These are phyloP conservation scores for Gobio gobio DNA, from an alignment of 2,113 vertebrate species.

Conservation along the genomic window DNA sequence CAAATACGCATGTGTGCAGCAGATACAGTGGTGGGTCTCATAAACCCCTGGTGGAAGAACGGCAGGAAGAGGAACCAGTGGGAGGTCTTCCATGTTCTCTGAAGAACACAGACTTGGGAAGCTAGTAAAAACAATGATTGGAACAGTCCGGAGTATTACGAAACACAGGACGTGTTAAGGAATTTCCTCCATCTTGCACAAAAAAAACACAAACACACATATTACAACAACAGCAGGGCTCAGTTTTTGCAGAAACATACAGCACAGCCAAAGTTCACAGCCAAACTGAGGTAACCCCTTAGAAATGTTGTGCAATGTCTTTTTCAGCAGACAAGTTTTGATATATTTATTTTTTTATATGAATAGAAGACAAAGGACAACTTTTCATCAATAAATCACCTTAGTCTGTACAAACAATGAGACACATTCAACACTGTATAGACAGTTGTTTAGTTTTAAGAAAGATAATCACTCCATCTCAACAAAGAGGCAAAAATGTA, in stretches of 20 bases:
- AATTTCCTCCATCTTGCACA: constrained; percentile 4
- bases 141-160: constrained; percentile 17
- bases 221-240: not conserved
- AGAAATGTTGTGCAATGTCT: constrained; percentile 13
- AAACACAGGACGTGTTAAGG: constrained; percentile 31
- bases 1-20: constrained; percentile 30
- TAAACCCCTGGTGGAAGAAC: constrained; percentile 50
- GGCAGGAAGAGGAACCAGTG: constrained; percentile 35
- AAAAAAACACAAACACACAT: constrained; percentile 2
- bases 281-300: not conserved
- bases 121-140: constrained; percentile 47
- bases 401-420: not conserved
- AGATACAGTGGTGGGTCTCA: constrained; percentile 43
- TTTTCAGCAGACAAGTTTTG: not conserved
- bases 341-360: not conserved
- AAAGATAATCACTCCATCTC: not conserved
- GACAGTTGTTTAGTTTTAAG: constrained; percentile 12
- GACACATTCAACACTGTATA: not conserved
- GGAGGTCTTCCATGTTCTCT: constrained; percentile 28
- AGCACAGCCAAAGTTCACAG: constrained; percentile 20
- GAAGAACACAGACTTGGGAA: constrained; percentile 23
- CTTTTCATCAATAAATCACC: not conserved
- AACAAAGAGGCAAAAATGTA: not conserved
- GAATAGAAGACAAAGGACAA: not conserved
- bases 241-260: not conserved